A percentile compares a stretch with the other conserved stretches of the same genome.
Conservation (phyloP, 1,140 invertebrate genomes). For the Tigriopus japonicus region DNA sequence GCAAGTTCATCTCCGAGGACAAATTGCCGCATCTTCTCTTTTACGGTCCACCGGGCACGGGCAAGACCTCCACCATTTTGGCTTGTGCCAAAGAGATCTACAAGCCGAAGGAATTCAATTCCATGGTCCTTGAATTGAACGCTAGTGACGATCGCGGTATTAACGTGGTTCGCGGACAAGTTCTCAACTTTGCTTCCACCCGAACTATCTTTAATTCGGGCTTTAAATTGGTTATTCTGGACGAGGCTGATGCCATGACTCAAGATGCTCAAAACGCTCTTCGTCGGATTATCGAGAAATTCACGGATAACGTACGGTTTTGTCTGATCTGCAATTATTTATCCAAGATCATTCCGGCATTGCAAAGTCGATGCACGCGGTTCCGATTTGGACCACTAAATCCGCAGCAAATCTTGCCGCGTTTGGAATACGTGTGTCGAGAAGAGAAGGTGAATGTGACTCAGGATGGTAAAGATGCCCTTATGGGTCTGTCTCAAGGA, state of each 20-base stretch:
- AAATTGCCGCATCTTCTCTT: slow-evolving; percentile 88
- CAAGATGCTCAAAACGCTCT: slow-evolving; percentile 98
- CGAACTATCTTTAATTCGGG: slow-evolving; percentile 81
- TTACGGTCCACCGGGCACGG: slow-evolving; percentile 85
- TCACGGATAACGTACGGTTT: slow-evolving; percentile 92
- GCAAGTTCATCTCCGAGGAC: slow-evolving; percentile 28
- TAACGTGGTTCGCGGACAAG: slow-evolving; percentile 80
- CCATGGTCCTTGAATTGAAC: slow-evolving; percentile 85
- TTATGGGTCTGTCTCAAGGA: slow-evolving; percentile 74
- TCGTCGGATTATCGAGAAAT: slow-evolving; percentile 89
- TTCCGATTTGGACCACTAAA: slow-evolving; percentile 88
- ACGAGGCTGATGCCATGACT: slow-evolving; percentile 99
- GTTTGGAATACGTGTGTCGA: slow-evolving; percentile 63
- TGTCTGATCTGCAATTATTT: slow-evolving; percentile 98
- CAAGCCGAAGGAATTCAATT: slow-evolving; percentile 58
- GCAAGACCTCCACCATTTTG: slow-evolving; percentile 73
- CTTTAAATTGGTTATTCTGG: slow-evolving; percentile 90
- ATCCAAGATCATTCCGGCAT: slow-evolving; percentile 91
- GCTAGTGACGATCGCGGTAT: slow-evolving; percentile 98
- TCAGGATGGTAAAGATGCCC: slow-evolving; percentile 71
- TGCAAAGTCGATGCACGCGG: slow-evolving; percentile 91
- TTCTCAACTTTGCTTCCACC: slow-evolving; percentile 96
- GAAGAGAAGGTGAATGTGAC: slow-evolving; percentile 64
- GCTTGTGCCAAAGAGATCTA: slow-evolving; percentile 89
- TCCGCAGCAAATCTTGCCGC: slow-evolving; percentile 65